phyloP scores from a whole-genome alignment of 2,113 vertebrate genomes.

The Monopterus albus region DNA sequence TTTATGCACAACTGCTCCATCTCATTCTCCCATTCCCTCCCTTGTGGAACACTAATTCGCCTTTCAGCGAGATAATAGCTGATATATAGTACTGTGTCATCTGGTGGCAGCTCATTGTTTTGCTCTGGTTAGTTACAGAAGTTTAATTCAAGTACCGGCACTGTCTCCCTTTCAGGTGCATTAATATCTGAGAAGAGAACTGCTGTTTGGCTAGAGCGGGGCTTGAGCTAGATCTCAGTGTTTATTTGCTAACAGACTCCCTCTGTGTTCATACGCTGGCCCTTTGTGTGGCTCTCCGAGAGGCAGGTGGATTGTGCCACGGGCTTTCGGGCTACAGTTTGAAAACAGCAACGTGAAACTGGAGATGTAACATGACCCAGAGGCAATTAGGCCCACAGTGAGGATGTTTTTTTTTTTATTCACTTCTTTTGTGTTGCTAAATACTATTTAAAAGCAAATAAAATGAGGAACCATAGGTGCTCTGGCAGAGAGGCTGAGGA shows the following conservation, averaged over 20 bases:
- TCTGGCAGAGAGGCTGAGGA: constrained; percentile 33
- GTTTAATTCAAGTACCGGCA: constrained; percentile 32
- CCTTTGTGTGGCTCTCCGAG: constrained; percentile 75
- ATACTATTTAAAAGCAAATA: constrained; percentile 77
- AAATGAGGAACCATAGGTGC: constrained; percentile 56
- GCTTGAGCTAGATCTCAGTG: constrained; percentile 64
- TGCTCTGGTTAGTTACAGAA: constrained; percentile 55
- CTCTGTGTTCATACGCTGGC: constrained; percentile 75
- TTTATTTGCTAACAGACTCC: constrained; percentile 81
- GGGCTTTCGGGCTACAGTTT: constrained; percentile 76
- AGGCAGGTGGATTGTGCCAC: constrained; percentile 81
- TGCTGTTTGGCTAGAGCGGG: constrained; percentile 38
- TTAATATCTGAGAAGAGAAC: constrained; percentile 47
- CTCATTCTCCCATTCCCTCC: constrained; percentile 31
- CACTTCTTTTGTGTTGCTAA: constrained; percentile 79
- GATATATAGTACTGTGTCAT: constrained; percentile 57
- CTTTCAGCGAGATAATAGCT: constrained; percentile 48
- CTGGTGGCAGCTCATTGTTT: constrained; percentile 65
- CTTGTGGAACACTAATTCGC: constrained; percentile 45
- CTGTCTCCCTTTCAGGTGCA: constrained; percentile 53
- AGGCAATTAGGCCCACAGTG: constrained; percentile 86
- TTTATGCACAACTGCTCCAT: constrained; percentile 49
- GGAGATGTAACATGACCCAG: constrained; percentile 80
- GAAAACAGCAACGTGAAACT: constrained; percentile 83
- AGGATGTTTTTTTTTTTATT: constrained; percentile 73